Base-by-base conservation (phyloP, 1,140 invertebrate genomes). In the Micrasema minimum region DNA sequence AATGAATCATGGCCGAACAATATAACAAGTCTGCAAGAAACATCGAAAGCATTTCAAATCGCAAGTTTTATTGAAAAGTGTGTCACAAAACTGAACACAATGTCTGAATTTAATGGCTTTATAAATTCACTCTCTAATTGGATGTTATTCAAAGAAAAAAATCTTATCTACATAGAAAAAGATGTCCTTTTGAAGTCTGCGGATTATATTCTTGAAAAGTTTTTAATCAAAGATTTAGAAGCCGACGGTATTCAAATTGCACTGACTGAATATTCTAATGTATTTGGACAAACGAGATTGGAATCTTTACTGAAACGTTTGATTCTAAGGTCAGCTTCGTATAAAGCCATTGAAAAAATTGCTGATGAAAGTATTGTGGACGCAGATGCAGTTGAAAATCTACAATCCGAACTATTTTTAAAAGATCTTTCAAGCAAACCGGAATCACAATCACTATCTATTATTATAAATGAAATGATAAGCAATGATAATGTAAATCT, bases 41-140 rank as follows among this genome's bases (percentile, higher is more conserved):
- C 87, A n/a, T 79, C 76, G 77, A 84, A 78, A 74, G 79, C 81
- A n/a, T 85, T 88, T 76, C 71, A 82, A 69, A 77, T 82, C 50
- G 80, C 82, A 10, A 68, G 76, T 62, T 85, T 83, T 72, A 77
- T 88, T 45, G 86, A 87, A 77, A 83, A 81, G 72, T 78, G 78
- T 69, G 72, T 83, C 6, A 67, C 78, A 61, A 80, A 79, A 75
- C 77, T 85, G 11, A 76, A 82, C 69, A 77, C 79, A 5, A 18
- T 31, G 9, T 9, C 2, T 26, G 22, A 38, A 11, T 68, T 50
- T 51, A 41, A 71, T 12, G 16, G 51, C 20, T 69, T 69, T 35
- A 38, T 69, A 9, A 68, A 48, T 14, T n/a, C 23, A 3, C 41
- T 72, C 18, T 65, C 48, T 9, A 43, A 61, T 18, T 65, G 46